A percentile compares a stretch with the other conserved stretches of the same genome.
phyloP scores from a whole-genome alignment of 2,888 invertebrate genomes.

The Crematogaster levior region DNA sequence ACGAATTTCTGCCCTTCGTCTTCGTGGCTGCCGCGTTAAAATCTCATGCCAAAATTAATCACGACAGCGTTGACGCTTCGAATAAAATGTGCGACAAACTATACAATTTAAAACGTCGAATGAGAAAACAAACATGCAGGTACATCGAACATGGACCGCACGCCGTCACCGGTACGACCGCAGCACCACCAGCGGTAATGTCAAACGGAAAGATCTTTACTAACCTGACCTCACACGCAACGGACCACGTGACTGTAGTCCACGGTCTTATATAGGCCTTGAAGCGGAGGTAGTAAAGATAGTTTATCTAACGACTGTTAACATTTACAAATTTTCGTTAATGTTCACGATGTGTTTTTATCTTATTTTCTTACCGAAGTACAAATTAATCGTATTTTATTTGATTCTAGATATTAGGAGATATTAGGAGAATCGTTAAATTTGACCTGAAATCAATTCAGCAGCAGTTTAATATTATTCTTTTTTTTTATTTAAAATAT shows the following conservation, averaged over 20 bases:
- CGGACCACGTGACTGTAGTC: too few species aligned
- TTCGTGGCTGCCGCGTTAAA: conserved; percentile 48
- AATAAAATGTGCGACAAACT: conserved; percentile 17
- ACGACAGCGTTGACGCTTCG: not conserved
- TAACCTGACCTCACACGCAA: too few species aligned
- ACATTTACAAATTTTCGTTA: too few species aligned
- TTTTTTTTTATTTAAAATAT: conserved; percentile 17
- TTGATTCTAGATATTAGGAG: not conserved
- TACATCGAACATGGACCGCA: conserved; percentile 25
- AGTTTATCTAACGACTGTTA: too few species aligned
- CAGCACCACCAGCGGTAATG: not conserved
- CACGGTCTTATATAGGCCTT: too few species aligned
- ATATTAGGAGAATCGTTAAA: too few species aligned
- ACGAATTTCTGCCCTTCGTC: conserved; percentile 35
- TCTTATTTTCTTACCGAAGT: not conserved
- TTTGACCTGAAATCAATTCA: not conserved
- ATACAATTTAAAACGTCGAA: conserved; percentile 58
- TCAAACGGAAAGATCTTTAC: too few species aligned
- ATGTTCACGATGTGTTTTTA: not conserved
- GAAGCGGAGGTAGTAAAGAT: too few species aligned
- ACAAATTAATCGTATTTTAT: not conserved
- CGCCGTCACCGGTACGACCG: conserved; percentile 26
- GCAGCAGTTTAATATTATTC: not conserved
- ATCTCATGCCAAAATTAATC: conserved; percentile 47
- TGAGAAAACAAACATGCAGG: not conserved